A percentile compares a stretch with the other conserved stretches of the same genome.
These are phyloP conservation scores for Troides aeacus DNA, from an alignment of 2,888 invertebrate genomes.

Conservation along the genomic window DNA sequence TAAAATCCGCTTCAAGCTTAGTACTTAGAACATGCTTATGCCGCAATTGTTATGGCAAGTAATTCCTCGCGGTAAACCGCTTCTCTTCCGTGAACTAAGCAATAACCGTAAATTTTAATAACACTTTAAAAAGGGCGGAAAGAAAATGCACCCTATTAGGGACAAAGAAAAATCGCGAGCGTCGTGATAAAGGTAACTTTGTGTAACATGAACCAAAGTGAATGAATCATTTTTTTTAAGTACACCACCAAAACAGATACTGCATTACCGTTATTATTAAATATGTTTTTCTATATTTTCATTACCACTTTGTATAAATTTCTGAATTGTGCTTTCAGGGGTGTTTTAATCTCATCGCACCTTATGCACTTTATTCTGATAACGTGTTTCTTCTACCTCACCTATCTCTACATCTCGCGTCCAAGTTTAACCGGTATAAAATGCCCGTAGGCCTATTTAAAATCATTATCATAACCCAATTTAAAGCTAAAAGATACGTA, in stretches of 20 bases:
- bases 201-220: conserved; percentile 1
- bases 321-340: too few relatives aligned
- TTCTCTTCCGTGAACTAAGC: conserved; percentile 41
- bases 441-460: too few relatives aligned
- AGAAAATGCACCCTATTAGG: conserved; percentile 55
- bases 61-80: conserved; percentile 36
- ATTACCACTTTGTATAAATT: too few relatives aligned
- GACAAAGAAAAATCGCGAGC: conserved; percentile 37
- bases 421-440: too few relatives aligned
- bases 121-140: conserved; percentile 51
- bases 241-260: background rate
- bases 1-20: background rate
- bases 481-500: too few relatives aligned
- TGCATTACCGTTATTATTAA: background rate
- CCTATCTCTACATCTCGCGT: too few relatives aligned
- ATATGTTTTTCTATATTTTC: too few relatives aligned
- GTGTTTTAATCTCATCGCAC: too few relatives aligned
- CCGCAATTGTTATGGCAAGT: conserved; percentile 32
- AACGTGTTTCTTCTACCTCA: too few relatives aligned
- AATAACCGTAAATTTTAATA: conserved; percentile 64
- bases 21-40: conserved; percentile 27
- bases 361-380: too few relatives aligned
- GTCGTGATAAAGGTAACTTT: conserved; percentile 1
- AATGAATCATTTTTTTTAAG: background rate
- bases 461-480: too few relatives aligned